Percentiles rank a stretch among this genome's conserved stretches.
Evolutionary conservation across 2,888 invertebrate species (phyloP).

Genomic region (Aelia acuminata): DNA sequence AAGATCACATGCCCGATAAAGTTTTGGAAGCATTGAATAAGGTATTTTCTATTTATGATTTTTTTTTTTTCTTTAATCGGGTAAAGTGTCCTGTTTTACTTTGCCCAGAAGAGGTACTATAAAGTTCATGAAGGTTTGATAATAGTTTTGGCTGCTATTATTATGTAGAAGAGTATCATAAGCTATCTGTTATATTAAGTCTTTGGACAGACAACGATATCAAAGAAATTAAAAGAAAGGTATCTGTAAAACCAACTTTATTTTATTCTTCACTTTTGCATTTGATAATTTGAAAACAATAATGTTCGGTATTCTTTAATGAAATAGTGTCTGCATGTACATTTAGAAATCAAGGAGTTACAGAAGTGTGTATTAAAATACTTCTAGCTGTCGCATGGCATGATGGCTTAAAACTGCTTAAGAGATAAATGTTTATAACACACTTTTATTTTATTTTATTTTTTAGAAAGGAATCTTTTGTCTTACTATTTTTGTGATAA

Average conservation of each 20-base stretch:
- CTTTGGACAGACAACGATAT: slow-evolving; percentile 14
- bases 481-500: background rate
- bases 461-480: background rate
- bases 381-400: slow-evolving; percentile 44
- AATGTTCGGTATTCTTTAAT: background rate
- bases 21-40: slow-evolving; percentile 87
- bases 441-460: background rate
- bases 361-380: background rate
- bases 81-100: background rate
- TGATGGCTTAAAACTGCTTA: slow-evolving; percentile 38
- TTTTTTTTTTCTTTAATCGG: background rate
- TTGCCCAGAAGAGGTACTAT: background rate
- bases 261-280: slow-evolving; percentile 23
- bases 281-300: background rate
- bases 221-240: background rate
- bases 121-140: background rate
- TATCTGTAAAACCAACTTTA: background rate
- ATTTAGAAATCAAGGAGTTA: slow-evolving; percentile 10
- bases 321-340: slow-evolving; percentile 16
- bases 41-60: slow-evolving; percentile 72
- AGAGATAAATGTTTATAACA: slow-evolving; percentile 13
- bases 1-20: slow-evolving; percentile 92
- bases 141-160: background rate
- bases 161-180: background rate
- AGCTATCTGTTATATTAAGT: background rate